Conservation (phyloP, 2,888 invertebrate species). For the Gari tellinella region DNA sequence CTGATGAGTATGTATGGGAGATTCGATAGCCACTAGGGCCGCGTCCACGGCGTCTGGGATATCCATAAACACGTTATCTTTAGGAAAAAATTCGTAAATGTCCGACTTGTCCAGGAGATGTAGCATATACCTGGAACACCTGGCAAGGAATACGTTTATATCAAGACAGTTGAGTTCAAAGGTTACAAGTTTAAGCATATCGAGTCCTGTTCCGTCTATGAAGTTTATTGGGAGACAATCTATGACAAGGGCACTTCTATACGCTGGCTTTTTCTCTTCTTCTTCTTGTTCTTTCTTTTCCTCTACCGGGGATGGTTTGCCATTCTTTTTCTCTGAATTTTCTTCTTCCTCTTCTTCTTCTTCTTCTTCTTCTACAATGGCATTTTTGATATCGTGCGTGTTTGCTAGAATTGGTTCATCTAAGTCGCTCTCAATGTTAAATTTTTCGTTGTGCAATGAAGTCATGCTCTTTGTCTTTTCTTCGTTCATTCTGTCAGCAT, state of each 20-base stretch:
- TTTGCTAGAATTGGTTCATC: not conserved
- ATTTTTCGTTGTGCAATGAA: too few species aligned
- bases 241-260: conserved; percentile 60
- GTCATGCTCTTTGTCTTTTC: too few species aligned
- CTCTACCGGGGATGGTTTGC: not conserved
- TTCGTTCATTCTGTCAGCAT: conserved; percentile 5
- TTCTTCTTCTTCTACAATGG: conserved; percentile 39
- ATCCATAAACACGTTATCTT: conserved; percentile 63
- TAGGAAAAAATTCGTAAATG: conserved; percentile 60
- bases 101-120: conserved; percentile 64
- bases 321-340: conserved; percentile 11
- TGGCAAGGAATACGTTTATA: conserved; percentile 68
- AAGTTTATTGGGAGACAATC: conserved; percentile 79
- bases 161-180: conserved; percentile 60
- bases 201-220: conserved; percentile 76
- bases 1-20: not conserved
- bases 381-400: conserved; percentile 13
- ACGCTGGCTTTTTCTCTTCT: conserved; percentile 9
- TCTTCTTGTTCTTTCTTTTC: not conserved
- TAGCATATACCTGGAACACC: conserved; percentile 63
- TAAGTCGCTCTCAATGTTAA: too few species aligned
- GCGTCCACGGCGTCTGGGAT: conserved; percentile 66
- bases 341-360: conserved; percentile 35
- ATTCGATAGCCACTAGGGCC: conserved; percentile 16
- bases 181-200: conserved; percentile 67